Base-by-base conservation (phyloP, 2,113 vertebrate species). In the Delphinus delphis region DNA sequence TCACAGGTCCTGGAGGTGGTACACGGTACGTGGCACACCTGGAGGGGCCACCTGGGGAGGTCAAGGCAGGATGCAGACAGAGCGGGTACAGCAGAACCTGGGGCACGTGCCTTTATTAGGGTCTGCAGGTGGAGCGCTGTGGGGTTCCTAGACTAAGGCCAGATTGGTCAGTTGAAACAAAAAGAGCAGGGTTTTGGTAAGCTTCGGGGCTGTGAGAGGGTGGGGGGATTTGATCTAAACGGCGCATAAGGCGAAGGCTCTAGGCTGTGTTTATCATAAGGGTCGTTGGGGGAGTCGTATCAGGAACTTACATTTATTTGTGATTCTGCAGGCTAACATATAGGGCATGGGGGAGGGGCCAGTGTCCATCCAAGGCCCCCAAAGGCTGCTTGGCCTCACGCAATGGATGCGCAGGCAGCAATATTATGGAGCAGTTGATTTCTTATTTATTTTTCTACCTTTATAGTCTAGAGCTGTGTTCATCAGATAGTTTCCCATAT, bases 111-210 rank as follows among this genome's bases (percentile, higher is more conserved):
- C 53, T 41, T 63, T 28, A 17, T 44, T 3, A 8, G 15, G 63
- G 55, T 60, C 28, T 0, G 0, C 5, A 5, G 70, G 21, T n/a
- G 9, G 36, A 47, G 23, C 1, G 0, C 31, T 33, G 38, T 20
- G 20, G 63, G 62, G 33, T 41, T 41, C 36, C 31, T 14, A 9
- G 44, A n/a, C 55, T 36, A 10, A 73, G 31, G 41, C 18, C 2
- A 8, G 38, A 63, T 62, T 55, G 44, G n/a, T 58, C 20, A 6
- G 14, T 44, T 80, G 4, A 36, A 81, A 80, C 67, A 13, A 36
- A 84, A 6, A 62, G 60, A 63, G 21, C 11, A 28, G 50, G 14
- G n/a, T 62, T 10, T 79, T 47, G 53, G 33, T 62, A 44, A 62
- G 62, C 71, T 70, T 31, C 13, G 47, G 31, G 33, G 31, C 47